Conservation (phyloP, 1,140 invertebrate species). For the Drosophila paulistorum region DNA sequence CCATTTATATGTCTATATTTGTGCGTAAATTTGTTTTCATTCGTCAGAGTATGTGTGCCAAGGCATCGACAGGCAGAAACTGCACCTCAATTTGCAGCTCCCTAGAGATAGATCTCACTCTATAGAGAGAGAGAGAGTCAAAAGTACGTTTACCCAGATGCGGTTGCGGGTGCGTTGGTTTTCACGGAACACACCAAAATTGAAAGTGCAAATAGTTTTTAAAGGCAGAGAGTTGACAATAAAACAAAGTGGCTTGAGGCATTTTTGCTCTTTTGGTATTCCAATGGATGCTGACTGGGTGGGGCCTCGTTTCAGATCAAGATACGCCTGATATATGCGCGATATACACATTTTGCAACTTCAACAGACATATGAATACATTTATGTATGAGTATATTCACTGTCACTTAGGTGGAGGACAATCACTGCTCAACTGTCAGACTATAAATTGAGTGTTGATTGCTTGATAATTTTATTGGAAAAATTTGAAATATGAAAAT, state of each 20-base stretch:
- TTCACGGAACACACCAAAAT: conserved; percentile 21
- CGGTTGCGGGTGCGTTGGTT: conserved; percentile 58
- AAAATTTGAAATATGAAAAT: not conserved
- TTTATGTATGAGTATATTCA: conserved; percentile 7
- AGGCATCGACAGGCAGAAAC: conserved; percentile 45
- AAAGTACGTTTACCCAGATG: conserved; percentile 22
- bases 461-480: conserved; percentile 3
- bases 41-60: conserved; percentile 54
- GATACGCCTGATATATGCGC: conserved; percentile 5
- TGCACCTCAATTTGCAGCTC: conserved; percentile 30
- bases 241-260: conserved; percentile 36
- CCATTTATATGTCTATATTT: conserved; percentile 79
- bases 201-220: conserved; percentile 56
- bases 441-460: conserved; percentile 10
- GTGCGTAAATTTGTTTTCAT: conserved; percentile 72
- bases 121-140: not conserved
- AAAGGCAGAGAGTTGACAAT: conserved; percentile 46
- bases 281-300: not conserved
- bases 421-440: conserved; percentile 1
- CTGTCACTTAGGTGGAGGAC: not conserved
- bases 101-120: conserved; percentile 33
- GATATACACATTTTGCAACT: not conserved
- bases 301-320: not conserved
- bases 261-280: conserved; percentile 9
- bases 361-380: not conserved